Evolutionary conservation across 2,888 invertebrate species (phyloP).

Genomic region (Hypomecis punctinalis): DNA sequence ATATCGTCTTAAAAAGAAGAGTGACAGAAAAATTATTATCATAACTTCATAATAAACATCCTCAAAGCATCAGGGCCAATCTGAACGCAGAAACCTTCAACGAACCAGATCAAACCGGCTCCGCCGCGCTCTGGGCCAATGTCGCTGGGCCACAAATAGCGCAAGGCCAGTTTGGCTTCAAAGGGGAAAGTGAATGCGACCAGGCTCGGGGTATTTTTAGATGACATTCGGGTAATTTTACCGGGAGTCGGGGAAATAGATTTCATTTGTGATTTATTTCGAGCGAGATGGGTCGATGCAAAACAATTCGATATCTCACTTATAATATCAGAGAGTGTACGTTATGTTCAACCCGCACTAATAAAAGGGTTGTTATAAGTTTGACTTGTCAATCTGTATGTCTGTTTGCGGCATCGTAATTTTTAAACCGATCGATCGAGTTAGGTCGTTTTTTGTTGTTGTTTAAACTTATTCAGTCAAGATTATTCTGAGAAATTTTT

Average conservation of each 20-base stretch:
- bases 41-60: too few species aligned
- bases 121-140: constrained; percentile 5
- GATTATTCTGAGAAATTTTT: too few species aligned
- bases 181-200: constrained; percentile 25
- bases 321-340: too few species aligned
- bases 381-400: too few species aligned
- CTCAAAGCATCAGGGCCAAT: background rate
- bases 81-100: constrained; percentile 14
- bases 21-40: too few species aligned
- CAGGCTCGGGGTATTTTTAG: constrained; percentile 23
- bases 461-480: too few species aligned
- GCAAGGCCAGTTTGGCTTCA: constrained; percentile 22
- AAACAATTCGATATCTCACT: background rate
- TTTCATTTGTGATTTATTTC: background rate
- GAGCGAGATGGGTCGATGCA: background rate
- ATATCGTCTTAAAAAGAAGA: too few species aligned
- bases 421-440: too few species aligned
- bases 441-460: too few species aligned
- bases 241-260: constrained; percentile 2
- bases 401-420: too few species aligned
- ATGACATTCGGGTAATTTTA: constrained; percentile 13
- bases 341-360: too few species aligned
- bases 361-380: too few species aligned
- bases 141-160: constrained; percentile 26
- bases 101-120: constrained; percentile 16